A percentile compares a stretch with the other conserved stretches of the same genome.
Evolutionary conservation across 1,140 invertebrate genomes (phyloP).

Genomic region (Listronotus bonariensis): DNA sequence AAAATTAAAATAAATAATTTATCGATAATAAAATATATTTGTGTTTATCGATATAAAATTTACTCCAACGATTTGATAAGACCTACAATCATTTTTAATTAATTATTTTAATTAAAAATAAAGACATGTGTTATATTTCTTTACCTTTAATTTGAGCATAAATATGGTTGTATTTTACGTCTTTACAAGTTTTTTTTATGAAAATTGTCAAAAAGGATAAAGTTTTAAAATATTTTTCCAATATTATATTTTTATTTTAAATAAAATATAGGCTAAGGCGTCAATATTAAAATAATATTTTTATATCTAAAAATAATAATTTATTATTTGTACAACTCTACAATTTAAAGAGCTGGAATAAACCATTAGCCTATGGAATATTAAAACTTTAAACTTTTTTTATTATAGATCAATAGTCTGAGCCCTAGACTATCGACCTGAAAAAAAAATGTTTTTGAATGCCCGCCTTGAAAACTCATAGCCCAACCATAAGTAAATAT

Average conservation of each 20-base stretch:
- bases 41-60: no score
- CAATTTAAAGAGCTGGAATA: no score
- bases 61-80: background rate
- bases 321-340: no score
- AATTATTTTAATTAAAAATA: slow-evolving; percentile 12
- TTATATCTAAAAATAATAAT: slow-evolving; percentile 1
- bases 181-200: background rate
- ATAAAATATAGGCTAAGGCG: no score
- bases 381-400: background rate
- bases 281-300: background rate
- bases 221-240: no score
- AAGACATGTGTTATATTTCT: slow-evolving; percentile 1
- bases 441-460: slow-evolving; percentile 1
- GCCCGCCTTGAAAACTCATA: slow-evolving; percentile 1
- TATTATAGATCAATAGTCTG: slow-evolving; percentile 4
- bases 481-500: background rate
- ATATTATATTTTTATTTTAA: no score
- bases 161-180: background rate
- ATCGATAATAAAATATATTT: no score
- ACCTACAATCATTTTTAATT: background rate
- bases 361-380: background rate
- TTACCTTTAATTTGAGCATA: slow-evolving; percentile 10
- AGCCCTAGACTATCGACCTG: slow-evolving; percentile 6
- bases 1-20: background rate
- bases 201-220: background rate